A percentile compares a stretch with the other conserved stretches of the same genome.
These are phyloP conservation scores for Aleiodes sp. DNA, from an alignment of 1,140 invertebrate genomes.

Conservation along the genomic window DNA sequence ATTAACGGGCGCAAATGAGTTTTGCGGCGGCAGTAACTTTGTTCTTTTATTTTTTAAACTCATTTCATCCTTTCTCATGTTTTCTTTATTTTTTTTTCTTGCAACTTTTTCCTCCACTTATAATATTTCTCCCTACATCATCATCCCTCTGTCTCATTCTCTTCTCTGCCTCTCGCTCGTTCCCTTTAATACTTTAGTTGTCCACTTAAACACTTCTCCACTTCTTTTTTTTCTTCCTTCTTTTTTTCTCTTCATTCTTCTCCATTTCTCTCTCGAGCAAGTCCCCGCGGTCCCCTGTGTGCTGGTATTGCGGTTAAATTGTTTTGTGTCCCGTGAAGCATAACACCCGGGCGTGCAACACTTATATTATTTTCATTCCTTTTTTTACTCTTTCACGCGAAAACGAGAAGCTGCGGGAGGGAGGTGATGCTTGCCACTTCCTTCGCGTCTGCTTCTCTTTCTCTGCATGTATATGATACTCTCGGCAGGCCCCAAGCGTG, in stretches of 20 bases:
- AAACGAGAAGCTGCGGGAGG: slow-evolving; percentile 14
- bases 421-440: slow-evolving; percentile 24
- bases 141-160: slow-evolving; percentile 12
- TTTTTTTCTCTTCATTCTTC: background rate
- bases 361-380: slow-evolving; percentile 20
- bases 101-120: background rate
- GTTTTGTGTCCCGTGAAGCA: slow-evolving; percentile 35
- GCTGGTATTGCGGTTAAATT: slow-evolving; percentile 36
- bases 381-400: slow-evolving; percentile 7
- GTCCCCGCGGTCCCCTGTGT: slow-evolving; percentile 13
- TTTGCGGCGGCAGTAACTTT: slow-evolving; percentile 31
- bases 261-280: background rate
- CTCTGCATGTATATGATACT: slow-evolving; percentile 12
- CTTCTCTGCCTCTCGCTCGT: background rate
- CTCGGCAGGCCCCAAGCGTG: background rate
- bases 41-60: background rate
- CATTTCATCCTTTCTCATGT: slow-evolving; percentile 1
- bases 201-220: background rate
- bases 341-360: slow-evolving; percentile 25
- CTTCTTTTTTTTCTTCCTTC: background rate
- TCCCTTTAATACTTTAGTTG: background rate
- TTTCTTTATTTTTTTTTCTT: slow-evolving; percentile 16
- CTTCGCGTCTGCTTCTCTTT: slow-evolving; percentile 13
- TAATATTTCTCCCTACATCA: slow-evolving; percentile 18
- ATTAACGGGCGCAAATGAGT: slow-evolving; percentile 38